Percentiles rank a stretch among this genome's conserved stretches.
Conservation (phyloP, 2,113 vertebrate genomes). For the Sprattus sprattus region DNA sequence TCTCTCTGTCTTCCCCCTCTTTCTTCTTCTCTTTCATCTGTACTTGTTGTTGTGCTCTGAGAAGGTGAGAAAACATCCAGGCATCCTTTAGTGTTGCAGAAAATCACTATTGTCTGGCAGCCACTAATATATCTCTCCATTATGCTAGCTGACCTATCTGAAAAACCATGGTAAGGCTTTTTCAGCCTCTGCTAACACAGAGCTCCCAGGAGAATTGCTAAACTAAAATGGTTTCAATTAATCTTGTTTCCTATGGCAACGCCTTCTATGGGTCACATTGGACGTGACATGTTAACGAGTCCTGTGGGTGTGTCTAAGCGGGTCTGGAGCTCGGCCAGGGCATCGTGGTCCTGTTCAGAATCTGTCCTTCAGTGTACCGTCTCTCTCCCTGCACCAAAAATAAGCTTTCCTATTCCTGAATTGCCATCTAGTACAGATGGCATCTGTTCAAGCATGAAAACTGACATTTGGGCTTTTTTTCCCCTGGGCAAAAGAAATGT, state of each 20-base stretch:
- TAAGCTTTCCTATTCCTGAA: constrained; percentile 21
- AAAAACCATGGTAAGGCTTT: background rate
- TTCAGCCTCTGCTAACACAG: background rate
- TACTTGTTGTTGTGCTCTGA: constrained; percentile 1
- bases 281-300: constrained; percentile 14
- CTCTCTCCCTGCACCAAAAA: background rate
- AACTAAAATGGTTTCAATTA: background rate
- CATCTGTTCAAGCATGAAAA: constrained; percentile 21
- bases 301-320: constrained; percentile 8
- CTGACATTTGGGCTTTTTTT: constrained; percentile 5
- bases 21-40: background rate
- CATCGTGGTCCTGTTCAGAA: constrained; percentile 11
- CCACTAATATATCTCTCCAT: background rate
- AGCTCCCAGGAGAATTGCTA: background rate
- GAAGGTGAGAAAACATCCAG: background rate
- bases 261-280: background rate
- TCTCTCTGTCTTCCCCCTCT: background rate
- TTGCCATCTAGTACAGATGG: constrained; percentile 14
- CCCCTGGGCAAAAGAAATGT: constrained; percentile 8
- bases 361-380: background rate
- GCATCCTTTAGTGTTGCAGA: background rate
- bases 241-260: constrained; percentile 3
- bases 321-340: constrained; percentile 21
- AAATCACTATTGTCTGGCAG: background rate
- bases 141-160: background rate